Conservation (phyloP, 64 coral and sea anemone genomes). For the Catalaphyllia jardinei region DNA sequence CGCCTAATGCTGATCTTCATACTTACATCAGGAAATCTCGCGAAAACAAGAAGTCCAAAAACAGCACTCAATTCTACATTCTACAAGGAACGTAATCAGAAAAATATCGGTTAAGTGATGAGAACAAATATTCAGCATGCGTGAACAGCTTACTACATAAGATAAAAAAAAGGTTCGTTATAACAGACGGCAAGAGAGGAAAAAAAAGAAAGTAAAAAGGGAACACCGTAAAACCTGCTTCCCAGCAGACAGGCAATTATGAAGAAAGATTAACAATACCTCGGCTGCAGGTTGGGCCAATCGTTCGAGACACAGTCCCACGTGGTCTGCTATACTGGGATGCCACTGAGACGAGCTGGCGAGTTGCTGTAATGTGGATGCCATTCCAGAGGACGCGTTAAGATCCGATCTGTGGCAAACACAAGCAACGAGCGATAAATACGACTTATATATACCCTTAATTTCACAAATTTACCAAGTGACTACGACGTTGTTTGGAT, state of each 20-base stretch:
- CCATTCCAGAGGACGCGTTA: constrained; percentile 85
- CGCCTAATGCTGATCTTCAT: neutral
- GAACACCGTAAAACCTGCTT: neutral
- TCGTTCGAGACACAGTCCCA: constrained; percentile 79
- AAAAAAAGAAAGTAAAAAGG: neutral
- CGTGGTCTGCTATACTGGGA: constrained; percentile 75
- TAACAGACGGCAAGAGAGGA: no score
- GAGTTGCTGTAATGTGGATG: constrained; percentile 88
- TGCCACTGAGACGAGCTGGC: constrained; percentile 78
- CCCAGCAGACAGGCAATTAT: neutral
- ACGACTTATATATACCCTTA: neutral
- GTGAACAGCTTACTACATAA: no score
- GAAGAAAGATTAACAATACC: neutral
- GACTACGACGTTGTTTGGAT: no score
- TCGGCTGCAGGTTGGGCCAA: constrained; percentile 34
- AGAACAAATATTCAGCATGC: neutral
- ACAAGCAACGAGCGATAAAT: neutral
- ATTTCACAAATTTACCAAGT: neutral
- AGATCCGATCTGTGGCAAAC: constrained; percentile 86
- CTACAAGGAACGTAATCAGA: constrained; percentile 10
- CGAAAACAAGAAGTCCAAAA: constrained; percentile 94
- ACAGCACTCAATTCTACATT: constrained; percentile 67
- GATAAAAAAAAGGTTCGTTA: no score
- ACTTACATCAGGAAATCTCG: constrained; percentile 98
- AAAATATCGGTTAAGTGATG: neutral